Evolutionary conservation across 2,888 invertebrate species (phyloP), one percentile per base, ranked within the genome.

Genomic region (Caenorhabditis drosophilae): DNA sequence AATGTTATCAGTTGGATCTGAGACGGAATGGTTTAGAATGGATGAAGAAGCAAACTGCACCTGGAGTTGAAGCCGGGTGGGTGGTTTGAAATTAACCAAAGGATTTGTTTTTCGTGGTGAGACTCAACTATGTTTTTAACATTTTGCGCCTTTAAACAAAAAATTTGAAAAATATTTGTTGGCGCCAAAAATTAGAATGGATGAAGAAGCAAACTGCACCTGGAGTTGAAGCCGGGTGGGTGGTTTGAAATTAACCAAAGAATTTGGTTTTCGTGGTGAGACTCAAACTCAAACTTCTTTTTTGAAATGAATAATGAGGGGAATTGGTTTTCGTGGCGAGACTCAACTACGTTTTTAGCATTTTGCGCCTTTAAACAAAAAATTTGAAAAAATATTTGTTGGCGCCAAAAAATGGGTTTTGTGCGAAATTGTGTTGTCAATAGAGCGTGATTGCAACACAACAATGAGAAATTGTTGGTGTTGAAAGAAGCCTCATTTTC

Each of bases 61-160:
- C 77, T 20, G 80, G 80, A 18, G 78, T 76, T 20, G 73, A 73
- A 49, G 67, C 76, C 25, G 79, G 79, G 64, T 73, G 26, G 23
- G 58, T 46, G 31, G 7, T 31, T 31, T 31, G 31, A 31, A 31
- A 31, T 9, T 31, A 31, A 9, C 31, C 31, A 12, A 9, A 12
- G n/a, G n/a, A n/a, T n/a, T n/a, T n/a, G n/a, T n/a, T n/a, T n/a
- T n/a, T n/a, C n/a, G n/a, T n/a, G n/a, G 6, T 31, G 6, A 12
- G 31, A 12, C 31, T 31, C 31, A 31, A 31, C 6, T 9, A 36
- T 4, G 16, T 16, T 36, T 4, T 16, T n/a, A 4, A 36, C 15
- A 36, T 16, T 36, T 36, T 15, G 16, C 36, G 15, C 36, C 36
- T 36, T 36, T 4, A 18, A 20, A n/a, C 15, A 40, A 18, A n/a